Evolutionary conservation across 2,888 invertebrate species (phyloP).

Genomic region (Xestia xanthographa): DNA sequence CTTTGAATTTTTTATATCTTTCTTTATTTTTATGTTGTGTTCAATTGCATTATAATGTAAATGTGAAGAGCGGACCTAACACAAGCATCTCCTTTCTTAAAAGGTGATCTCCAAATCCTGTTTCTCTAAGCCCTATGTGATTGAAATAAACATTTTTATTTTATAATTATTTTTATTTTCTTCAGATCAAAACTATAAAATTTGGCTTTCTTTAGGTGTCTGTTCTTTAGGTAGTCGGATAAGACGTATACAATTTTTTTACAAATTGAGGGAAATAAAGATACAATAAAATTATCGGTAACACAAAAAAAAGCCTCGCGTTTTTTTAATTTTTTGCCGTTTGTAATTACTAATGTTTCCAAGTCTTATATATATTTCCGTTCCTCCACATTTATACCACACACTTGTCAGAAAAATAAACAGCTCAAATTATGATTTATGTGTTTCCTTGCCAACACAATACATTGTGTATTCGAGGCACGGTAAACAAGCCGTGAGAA

Average conservation of each 20-base stretch:
- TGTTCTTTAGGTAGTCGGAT: not conserved
- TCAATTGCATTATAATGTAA: too few species aligned
- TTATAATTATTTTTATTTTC: too few species aligned
- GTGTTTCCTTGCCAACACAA: slow-evolving; percentile 10
- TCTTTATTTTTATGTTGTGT: too few species aligned
- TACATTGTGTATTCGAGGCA: slow-evolving; percentile 13
- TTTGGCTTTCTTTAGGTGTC: not conserved
- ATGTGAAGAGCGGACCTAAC: too few species aligned
- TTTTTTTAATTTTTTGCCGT: too few species aligned
- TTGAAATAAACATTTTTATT: too few species aligned
- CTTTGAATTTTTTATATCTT: too few species aligned
- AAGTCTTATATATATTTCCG: not conserved
- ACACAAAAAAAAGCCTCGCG: too few species aligned
- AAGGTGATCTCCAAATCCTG: too few species aligned
- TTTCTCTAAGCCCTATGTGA: too few species aligned
- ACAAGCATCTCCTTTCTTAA: too few species aligned
- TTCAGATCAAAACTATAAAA: not conserved
- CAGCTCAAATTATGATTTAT: slow-evolving; percentile 23
- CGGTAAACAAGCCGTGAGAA: slow-evolving; percentile 4
- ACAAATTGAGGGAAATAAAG: not conserved
- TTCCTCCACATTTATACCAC: not conserved
- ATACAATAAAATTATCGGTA: not conserved
- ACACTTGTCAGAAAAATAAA: not conserved
- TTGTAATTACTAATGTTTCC: not conserved
- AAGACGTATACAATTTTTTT: not conserved